Base-by-base conservation (phyloP, 2,797 vertebrate species). In the Pangasius larnaudii region DNA sequence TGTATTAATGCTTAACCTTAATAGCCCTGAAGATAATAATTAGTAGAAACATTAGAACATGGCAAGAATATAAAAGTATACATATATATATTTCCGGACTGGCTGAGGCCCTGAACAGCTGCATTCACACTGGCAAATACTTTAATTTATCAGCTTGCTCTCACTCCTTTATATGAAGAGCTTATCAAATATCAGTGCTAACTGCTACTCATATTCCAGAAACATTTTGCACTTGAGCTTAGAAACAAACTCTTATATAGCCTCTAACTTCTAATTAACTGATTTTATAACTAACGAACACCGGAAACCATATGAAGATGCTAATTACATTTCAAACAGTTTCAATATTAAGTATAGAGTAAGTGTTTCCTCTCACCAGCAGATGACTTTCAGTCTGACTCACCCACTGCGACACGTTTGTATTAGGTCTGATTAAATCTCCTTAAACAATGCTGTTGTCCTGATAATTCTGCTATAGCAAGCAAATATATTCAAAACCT, bases 401-500 rank as follows among this genome's bases (percentile, higher is more conserved):
- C 90, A 90, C 89, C 87, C 90, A 91, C 89, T 89, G 86, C 85
- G 69, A 84, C 58, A 56, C 56, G 42, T 49, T 84, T 84, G 58
- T 16, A 69, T 84, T 33, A 69, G 33, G 51, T 83, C 75, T 3
- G 82, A 77, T 85, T 85, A 80, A 86, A 75, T 87, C 86, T 90
- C 78, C 65, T 53, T 53, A 79, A 89, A 65, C 61, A 39, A 18
- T 72, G 51, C 74, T 89, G 80, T 77, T 82, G 13, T 88, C 77
- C 27, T 59, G 82, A 85, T 67, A 85, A 63, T 14, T 36, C 59
- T 67, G 22, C 69, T 53, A 39, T 53, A 49, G 63, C 63, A 27
- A 69, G 74, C 85, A n/a, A 85, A 86, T 84, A 5, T 42, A 36
- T 72, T 85, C 58, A 59, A 56, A 85, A 67, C 30, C 8, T 86